Percentiles rank a stretch among this genome's conserved stretches.
These are phyloP conservation scores for Nomada lathburiana DNA, from an alignment of 2,888 invertebrate genomes.

Conservation along the genomic window DNA sequence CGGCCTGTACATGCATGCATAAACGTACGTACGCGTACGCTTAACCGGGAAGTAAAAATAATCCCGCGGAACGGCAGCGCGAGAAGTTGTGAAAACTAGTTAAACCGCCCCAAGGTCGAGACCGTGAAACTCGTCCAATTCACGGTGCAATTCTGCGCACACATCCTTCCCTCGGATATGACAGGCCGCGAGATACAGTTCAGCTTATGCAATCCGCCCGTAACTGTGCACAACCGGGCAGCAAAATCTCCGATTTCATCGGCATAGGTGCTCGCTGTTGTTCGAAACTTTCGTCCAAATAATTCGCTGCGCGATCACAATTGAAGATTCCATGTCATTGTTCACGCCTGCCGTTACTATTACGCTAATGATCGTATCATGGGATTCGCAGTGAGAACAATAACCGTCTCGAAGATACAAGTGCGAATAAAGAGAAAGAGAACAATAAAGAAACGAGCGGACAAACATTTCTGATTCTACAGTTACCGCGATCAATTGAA, in stretches of 20 bases:
- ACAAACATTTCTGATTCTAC: too few species aligned
- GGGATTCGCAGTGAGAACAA: too few species aligned
- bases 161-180: constrained; percentile 59
- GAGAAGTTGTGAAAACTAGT: constrained; percentile 73
- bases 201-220: constrained; percentile 48
- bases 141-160: constrained; percentile 68
- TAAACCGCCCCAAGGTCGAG: constrained; percentile 73
- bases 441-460: too few species aligned
- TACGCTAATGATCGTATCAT: too few species aligned
- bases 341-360: too few species aligned
- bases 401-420: too few species aligned
- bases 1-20: neutral
- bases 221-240: constrained; percentile 23
- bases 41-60: constrained; percentile 67
- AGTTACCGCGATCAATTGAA: too few species aligned
- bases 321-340: too few species aligned
- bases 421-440: too few species aligned
- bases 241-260: constrained; percentile 37
- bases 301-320: too few species aligned
- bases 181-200: constrained; percentile 50
- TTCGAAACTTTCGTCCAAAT: neutral
- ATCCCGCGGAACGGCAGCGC: constrained; percentile 65
- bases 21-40: constrained; percentile 26
- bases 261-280: neutral
- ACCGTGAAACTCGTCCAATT: constrained; percentile 73